These are phyloP conservation scores for Etia nguti DNA, from an alignment of 2,113 vertebrate species.

Conservation along the genomic window DNA sequence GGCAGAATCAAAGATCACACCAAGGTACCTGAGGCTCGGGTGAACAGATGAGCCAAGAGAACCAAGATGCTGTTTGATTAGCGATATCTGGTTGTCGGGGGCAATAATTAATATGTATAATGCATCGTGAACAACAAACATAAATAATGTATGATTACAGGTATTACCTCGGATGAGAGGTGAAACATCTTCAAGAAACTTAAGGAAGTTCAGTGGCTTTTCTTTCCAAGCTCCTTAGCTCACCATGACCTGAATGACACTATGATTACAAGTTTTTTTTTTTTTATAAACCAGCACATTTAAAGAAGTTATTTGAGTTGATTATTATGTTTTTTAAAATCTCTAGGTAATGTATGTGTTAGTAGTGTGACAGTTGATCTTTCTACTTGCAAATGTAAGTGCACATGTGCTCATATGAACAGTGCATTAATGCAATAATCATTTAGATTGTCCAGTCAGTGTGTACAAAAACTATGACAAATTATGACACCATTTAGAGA, in stretches of 20 bases:
- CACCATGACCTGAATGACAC: neutral
- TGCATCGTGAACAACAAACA: neutral
- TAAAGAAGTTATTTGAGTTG: neutral
- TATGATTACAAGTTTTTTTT: neutral
- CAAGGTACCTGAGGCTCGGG: no score
- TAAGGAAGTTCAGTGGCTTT: neutral
- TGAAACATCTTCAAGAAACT: neutral
- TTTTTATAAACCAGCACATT: neutral
- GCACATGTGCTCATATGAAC: neutral
- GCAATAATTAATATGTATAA: no score
- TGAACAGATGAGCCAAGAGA: no score
- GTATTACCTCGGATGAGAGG: neutral
- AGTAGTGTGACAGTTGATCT: neutral
- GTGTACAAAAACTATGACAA: neutral
- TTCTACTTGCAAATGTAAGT: neutral
- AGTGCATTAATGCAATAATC: neutral
- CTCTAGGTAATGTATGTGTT: neutral
- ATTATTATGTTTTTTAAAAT: neutral
- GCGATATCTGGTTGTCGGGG: no score
- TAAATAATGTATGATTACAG: neutral
- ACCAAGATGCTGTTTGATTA: no score
- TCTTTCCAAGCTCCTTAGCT: neutral
- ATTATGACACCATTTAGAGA: no score
- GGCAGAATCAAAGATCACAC: no score
- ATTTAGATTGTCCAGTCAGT: neutral